Conservation (phyloP, 2,888 invertebrate species). For the Pollenia angustigena region DNA sequence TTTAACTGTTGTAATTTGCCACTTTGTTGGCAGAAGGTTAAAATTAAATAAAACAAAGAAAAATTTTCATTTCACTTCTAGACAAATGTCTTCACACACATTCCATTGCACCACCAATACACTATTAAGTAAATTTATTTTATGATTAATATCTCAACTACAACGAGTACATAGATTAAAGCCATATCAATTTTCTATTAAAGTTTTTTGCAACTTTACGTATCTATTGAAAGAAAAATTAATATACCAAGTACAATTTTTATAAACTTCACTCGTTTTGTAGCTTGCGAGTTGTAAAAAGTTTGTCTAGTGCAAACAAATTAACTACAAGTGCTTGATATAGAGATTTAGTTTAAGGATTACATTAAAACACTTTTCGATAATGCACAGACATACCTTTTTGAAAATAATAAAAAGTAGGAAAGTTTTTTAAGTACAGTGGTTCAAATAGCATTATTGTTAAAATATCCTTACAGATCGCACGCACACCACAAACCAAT, state of each 20-base stretch:
- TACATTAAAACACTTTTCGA: slow-evolving; percentile 75
- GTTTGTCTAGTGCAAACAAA: slow-evolving; percentile 77
- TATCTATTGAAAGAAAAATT: neutral
- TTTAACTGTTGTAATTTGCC: slow-evolving; percentile 66
- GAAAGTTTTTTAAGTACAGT: slow-evolving; percentile 20
- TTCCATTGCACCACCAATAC: neutral
- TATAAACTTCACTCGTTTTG: slow-evolving; percentile 14
- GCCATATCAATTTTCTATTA: slow-evolving; percentile 32
- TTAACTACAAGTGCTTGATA: slow-evolving; percentile 79
- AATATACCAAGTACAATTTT: slow-evolving; percentile 32
- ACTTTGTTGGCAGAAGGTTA: slow-evolving; percentile 55
- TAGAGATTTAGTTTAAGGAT: slow-evolving; percentile 74
- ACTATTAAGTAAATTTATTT: slow-evolving; percentile 22
- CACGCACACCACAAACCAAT: too few species aligned
- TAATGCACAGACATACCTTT: slow-evolving; percentile 47
- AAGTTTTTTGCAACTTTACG: slow-evolving; percentile 8
- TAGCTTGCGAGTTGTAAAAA: slow-evolving; percentile 24
- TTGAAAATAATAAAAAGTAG: neutral
- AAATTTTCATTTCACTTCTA: slow-evolving; percentile 52
- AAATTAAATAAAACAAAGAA: slow-evolving; percentile 51
- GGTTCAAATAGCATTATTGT: neutral
- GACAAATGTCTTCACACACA: slow-evolving; percentile 57
- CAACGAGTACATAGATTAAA: slow-evolving; percentile 56
- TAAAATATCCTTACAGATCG: too few species aligned
- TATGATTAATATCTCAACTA: slow-evolving; percentile 63